Conservation (phyloP, 2,888 invertebrate genomes). For the Oeneis ivallda region DNA sequence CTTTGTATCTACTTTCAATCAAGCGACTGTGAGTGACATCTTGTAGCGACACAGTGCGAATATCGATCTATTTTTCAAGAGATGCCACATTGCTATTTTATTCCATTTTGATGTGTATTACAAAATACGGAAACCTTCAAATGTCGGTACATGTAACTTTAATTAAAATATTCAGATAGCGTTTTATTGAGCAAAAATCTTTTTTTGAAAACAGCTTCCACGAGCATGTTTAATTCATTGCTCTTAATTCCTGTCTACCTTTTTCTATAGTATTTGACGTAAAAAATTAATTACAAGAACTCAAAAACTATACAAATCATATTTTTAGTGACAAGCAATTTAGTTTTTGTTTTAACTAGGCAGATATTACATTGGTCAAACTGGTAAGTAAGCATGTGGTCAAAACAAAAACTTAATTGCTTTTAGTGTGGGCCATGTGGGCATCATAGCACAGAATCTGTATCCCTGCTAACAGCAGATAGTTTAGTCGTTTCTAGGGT, state of each 20-base stretch:
- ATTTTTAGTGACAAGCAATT: not conserved
- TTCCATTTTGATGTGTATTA: no score
- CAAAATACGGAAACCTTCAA: no score
- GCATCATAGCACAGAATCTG: not conserved
- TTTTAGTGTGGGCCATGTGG: no score
- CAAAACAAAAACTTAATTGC: not conserved
- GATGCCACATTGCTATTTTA: no score
- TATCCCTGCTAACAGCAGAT: no score
- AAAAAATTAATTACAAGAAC: not conserved
- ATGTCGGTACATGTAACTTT: not conserved
- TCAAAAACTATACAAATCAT: not conserved
- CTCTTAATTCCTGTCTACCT: not conserved
- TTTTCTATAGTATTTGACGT: not conserved
- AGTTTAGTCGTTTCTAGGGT: no score
- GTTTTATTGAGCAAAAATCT: not conserved
- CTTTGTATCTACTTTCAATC: no score
- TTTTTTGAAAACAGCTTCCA: not conserved
- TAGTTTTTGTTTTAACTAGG: not conserved
- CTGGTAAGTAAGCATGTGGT: no score
- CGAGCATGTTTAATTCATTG: not conserved
- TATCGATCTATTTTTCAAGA: no score
- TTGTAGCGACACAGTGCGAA: no score
- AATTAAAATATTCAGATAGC: not conserved
- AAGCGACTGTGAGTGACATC: no score
- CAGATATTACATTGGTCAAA: no score